phyloP scores from a whole-genome alignment of 2,113 vertebrate species.

The Cyphomyrus plagiostoma region DNA sequence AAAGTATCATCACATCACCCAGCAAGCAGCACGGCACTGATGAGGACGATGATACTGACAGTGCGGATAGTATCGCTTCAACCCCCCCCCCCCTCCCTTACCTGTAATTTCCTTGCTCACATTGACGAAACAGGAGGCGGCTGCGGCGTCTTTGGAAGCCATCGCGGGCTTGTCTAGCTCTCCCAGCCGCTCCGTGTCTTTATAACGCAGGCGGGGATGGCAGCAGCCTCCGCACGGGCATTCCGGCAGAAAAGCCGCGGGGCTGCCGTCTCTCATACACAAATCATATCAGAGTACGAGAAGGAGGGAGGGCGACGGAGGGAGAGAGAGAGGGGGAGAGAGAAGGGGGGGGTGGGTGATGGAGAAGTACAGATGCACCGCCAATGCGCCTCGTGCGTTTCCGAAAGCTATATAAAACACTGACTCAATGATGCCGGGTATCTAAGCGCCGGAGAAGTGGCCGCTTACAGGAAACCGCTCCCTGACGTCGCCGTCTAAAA shows the following conservation, averaged over 20 bases:
- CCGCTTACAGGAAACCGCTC: not conserved
- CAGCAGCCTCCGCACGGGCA: slow-evolving; percentile 52
- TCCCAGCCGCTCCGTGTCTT: slow-evolving; percentile 43
- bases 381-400: not conserved
- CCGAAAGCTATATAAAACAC: slow-evolving; percentile 1
- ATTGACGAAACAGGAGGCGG: slow-evolving; percentile 51
- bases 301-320: slow-evolving; percentile 29
- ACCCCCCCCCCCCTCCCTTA: slow-evolving; percentile 35
- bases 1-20: not conserved
- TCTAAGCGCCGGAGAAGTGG: not conserved
- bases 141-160: slow-evolving; percentile 58
- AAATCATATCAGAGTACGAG: slow-evolving; percentile 38
- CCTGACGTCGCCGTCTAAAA: not conserved
- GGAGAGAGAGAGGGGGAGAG: slow-evolving; percentile 23
- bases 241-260: slow-evolving; percentile 67
- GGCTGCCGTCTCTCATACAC: slow-evolving; percentile 48
- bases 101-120: slow-evolving; percentile 59
- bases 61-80: slow-evolving; percentile 6
- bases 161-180: slow-evolving; percentile 39
- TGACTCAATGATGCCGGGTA: not conserved
- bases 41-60: slow-evolving; percentile 18
- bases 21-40: slow-evolving; percentile 12
- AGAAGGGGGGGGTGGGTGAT: not conserved
- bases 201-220: slow-evolving; percentile 23
- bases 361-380: not conserved